A percentile compares a stretch with the other conserved stretches of the same genome.
phyloP scores from a whole-genome alignment of 92 coral and sea anemone species.

The Hydrozoanthus gracilis region DNA sequence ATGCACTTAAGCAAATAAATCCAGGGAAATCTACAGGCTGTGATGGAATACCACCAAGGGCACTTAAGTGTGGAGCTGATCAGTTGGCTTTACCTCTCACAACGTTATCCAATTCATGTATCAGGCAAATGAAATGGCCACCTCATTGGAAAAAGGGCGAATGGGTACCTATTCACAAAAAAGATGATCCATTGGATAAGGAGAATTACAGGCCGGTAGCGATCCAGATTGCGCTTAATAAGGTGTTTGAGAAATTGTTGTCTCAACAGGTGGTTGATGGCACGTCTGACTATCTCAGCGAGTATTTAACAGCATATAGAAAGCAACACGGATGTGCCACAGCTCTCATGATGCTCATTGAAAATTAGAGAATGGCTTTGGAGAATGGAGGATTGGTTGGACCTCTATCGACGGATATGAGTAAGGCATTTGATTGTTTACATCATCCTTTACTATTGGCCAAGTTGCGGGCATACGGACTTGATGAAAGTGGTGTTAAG shows the following conservation, averaged over 20 bases:
- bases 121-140: too few relatives aligned
- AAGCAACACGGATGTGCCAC: not conserved
- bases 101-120: conserved; percentile 9
- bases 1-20: not conserved
- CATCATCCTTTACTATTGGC: conserved; percentile 6
- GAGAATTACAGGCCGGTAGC: not conserved
- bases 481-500: not conserved
- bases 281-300: not conserved
- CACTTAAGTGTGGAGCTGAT: too few relatives aligned
- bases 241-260: not conserved
- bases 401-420: too few relatives aligned
- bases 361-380: conserved; percentile 2
- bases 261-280: not conserved
- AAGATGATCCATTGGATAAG: not conserved
- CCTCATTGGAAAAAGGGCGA: not conserved
- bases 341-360: not conserved
- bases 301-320: not conserved
- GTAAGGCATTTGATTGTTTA: not conserved
- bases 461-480: not conserved
- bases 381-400: not conserved
- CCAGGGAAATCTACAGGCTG: not conserved
- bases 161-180: not conserved
- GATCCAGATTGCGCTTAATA: too few relatives aligned
- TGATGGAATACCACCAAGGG: conserved; percentile 3
- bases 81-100: conserved; percentile 4